Percentiles rank a stretch among this genome's conserved stretches.
These are phyloP conservation scores for Epistrophella euchroma DNA, from an alignment of 2,888 invertebrate species.

Conservation along the genomic window DNA sequence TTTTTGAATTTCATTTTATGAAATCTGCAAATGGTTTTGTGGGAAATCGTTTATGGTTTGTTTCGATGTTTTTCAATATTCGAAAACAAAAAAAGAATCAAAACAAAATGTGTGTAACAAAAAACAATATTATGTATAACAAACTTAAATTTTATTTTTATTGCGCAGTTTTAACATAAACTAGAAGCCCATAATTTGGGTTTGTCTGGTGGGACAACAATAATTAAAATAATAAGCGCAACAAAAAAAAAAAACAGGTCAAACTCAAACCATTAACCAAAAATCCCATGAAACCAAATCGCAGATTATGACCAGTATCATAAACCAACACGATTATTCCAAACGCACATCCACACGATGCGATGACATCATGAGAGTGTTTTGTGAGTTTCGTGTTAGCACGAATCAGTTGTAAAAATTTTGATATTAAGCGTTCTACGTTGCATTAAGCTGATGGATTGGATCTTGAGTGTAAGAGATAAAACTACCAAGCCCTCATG, in stretches of 20 bases:
- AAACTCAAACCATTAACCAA: slow-evolving; percentile 23
- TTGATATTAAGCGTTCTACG: slow-evolving; percentile 68
- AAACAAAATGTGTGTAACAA: not conserved
- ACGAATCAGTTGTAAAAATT: slow-evolving; percentile 83
- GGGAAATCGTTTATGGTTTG: slow-evolving; percentile 39
- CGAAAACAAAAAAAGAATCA: not conserved
- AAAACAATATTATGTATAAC: not conserved
- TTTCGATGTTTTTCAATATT: not conserved
- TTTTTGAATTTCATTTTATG: slow-evolving; percentile 56
- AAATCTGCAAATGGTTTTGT: slow-evolving; percentile 62
- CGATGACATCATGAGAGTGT: slow-evolving; percentile 77
- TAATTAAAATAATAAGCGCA: not conserved
- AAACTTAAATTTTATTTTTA: slow-evolving; percentile 21
- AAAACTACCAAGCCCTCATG: slow-evolving; percentile 42
- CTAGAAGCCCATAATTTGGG: not conserved
- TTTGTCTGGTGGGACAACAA: not conserved
- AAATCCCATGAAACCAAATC: slow-evolving; percentile 52
- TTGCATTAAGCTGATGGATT: slow-evolving; percentile 64
- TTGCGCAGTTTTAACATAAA: not conserved
- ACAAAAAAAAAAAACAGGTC: not conserved
- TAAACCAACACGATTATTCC: slow-evolving; percentile 81
- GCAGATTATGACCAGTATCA: slow-evolving; percentile 80
- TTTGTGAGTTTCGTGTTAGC: slow-evolving; percentile 81
- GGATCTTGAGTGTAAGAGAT: slow-evolving; percentile 24
- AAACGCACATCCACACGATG: slow-evolving; percentile 60